Evolutionary conservation across 1,140 invertebrate species (phyloP).

Genomic region (Colletes latitarsis): DNA sequence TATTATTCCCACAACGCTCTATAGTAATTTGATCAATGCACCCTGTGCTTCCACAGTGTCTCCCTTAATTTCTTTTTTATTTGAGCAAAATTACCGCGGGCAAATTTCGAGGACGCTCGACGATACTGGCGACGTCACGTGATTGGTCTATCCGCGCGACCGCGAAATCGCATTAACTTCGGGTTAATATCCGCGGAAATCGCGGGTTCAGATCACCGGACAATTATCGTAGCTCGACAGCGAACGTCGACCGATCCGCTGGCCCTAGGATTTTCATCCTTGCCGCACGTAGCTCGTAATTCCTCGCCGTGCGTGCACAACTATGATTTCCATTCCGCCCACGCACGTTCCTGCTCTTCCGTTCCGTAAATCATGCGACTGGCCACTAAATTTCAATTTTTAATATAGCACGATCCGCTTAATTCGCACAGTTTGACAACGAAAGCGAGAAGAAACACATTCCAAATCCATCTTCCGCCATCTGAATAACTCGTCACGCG

Average conservation of each 20-base stretch:
- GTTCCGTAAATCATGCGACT: not conserved
- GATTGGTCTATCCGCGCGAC: constrained; percentile 36
- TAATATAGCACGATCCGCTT: no score
- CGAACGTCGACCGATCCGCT: constrained; percentile 24
- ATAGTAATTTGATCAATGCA: no score
- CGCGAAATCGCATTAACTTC: constrained; percentile 54
- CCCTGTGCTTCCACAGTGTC: not conserved
- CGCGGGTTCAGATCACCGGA: constrained; percentile 46
- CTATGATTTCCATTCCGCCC: not conserved
- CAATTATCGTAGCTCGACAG: constrained; percentile 49
- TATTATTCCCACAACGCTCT: no score
- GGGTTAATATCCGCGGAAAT: constrained; percentile 57
- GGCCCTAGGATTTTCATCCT: constrained; percentile 40
- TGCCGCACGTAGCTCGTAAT: constrained; percentile 6
- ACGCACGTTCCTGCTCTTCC: not conserved
- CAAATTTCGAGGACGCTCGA: not conserved
- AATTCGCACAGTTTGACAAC: no score
- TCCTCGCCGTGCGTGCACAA: not conserved
- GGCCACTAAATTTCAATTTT: no score
- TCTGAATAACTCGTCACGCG: no score
- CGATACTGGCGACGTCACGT: constrained; percentile 4
- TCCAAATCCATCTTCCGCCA: no score
- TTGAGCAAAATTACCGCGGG: not conserved
- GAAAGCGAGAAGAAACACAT: no score
- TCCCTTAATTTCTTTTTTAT: not conserved